Evolutionary conservation across 1,140 invertebrate species (phyloP).

Genomic region (Papilio polyxenes): DNA sequence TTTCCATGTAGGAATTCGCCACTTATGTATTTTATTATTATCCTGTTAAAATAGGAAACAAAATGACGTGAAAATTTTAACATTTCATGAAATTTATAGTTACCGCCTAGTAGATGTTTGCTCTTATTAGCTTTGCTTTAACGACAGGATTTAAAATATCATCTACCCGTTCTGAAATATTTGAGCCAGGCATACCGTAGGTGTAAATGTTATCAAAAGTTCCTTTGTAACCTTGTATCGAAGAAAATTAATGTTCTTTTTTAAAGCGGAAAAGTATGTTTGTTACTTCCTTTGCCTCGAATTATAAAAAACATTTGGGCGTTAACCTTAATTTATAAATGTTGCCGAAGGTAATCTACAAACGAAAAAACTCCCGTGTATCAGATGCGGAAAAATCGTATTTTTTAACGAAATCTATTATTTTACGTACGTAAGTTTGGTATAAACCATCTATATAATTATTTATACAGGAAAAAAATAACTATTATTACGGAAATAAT

Average conservation of each 20-base stretch:
- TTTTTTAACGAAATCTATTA: neutral
- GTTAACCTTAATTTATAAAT: constrained; percentile 7
- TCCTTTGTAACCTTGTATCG: neutral
- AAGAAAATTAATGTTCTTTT: neutral
- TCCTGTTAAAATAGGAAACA: neutral
- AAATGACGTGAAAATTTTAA: neutral
- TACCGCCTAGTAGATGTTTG: too few relatives aligned
- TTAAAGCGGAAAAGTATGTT: constrained; percentile 1
- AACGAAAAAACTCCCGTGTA: neutral
- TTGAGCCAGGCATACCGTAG: neutral
- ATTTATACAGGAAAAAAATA: neutral
- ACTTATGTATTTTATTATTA: neutral
- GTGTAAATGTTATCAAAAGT: neutral
- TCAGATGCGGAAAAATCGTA: neutral
- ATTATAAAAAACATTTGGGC: constrained; percentile 1
- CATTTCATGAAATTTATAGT: neutral
- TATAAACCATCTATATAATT: neutral
- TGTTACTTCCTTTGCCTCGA: constrained; percentile 17
- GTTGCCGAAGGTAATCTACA: neutral
- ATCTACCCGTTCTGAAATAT: neutral
- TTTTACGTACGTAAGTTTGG: neutral
- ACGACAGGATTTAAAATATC: neutral
- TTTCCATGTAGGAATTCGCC: neutral
- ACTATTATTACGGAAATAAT: too few relatives aligned
- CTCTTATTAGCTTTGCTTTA: neutral